A percentile compares a stretch with the other conserved stretches of the same genome.
Evolutionary conservation across 1,140 invertebrate species (phyloP).

Genomic region (Ruditapes philippinarum): DNA sequence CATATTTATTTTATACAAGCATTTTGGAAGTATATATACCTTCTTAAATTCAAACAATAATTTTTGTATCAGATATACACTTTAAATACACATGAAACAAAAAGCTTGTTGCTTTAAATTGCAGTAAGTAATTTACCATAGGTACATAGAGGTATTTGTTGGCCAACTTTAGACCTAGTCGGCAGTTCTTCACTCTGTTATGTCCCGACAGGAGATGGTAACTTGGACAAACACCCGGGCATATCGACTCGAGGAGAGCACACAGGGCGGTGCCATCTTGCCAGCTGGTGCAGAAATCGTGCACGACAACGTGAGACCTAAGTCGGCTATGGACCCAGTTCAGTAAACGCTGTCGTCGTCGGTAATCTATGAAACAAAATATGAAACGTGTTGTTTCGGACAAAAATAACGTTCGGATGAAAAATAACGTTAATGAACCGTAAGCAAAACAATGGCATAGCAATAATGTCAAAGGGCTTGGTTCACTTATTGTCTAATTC

Average conservation of each 20-base stretch:
- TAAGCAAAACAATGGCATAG: no score
- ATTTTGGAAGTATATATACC: no score
- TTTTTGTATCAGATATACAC: no score
- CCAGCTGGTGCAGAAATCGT: slow-evolving; percentile 84
- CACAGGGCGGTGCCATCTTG: slow-evolving; percentile 85
- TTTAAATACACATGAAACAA: no score
- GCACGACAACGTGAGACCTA: slow-evolving; percentile 68
- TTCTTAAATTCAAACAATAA: no score
- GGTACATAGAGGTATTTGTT: slow-evolving; percentile 81
- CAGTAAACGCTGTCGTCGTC: slow-evolving; percentile 47
- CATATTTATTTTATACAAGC: no score
- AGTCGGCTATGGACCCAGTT: slow-evolving; percentile 54
- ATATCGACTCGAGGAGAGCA: slow-evolving; percentile 84
- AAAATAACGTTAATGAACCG: no score
- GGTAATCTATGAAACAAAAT: slow-evolving; percentile 11
- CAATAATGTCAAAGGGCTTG: no score
- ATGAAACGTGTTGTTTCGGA: background rate
- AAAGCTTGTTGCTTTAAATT: no score
- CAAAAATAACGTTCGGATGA: no score
- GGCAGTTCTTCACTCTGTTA: slow-evolving; percentile 84
- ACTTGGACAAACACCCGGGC: slow-evolving; percentile 85
- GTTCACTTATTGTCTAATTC: no score
- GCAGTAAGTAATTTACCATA: slow-evolving; percentile 79
- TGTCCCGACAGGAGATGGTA: slow-evolving; percentile 83
- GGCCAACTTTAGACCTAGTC: slow-evolving; percentile 84